Conservation (phyloP, 1,140 invertebrate species). For the Papilio polyxenes region DNA sequence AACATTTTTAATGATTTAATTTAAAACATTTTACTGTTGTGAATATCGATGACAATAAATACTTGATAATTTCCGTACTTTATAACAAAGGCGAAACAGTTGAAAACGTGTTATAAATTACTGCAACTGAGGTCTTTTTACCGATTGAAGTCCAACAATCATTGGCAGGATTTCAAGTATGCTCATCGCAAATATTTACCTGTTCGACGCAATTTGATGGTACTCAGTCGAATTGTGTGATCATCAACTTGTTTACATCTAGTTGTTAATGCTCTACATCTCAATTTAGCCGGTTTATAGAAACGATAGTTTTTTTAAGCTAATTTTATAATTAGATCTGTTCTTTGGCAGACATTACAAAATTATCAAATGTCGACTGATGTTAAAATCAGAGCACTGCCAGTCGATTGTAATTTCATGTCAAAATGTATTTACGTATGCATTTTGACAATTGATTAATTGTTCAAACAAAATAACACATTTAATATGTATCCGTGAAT, state of each 20-base stretch:
- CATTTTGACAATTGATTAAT: conserved; percentile 20
- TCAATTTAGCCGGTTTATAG: conserved; percentile 55
- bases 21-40: too few species aligned
- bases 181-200: conserved; percentile 71
- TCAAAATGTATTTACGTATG: conserved; percentile 41
- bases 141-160: conserved; percentile 74
- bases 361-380: conserved; percentile 56
- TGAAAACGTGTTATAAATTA: conserved; percentile 69
- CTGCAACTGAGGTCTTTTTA: conserved; percentile 63
- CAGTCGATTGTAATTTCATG: conserved; percentile 53
- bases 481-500: conserved; percentile 28
- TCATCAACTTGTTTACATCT: conserved; percentile 45
- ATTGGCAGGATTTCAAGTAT: conserved; percentile 74
- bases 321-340: conserved; percentile 63
- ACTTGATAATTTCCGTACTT: conserved; percentile 15
- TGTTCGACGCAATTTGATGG: conserved; percentile 62
- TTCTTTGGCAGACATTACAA: conserved; percentile 64
- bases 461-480: conserved; percentile 5
- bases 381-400: conserved; percentile 49
- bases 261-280: conserved; percentile 49
- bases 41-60: too few species aligned
- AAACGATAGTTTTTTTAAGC: conserved; percentile 48
- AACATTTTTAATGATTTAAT: not conserved
- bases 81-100: conserved; percentile 45
- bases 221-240: conserved; percentile 57